Conservation (phyloP, 2,113 vertebrate genomes). For the Megaceryle torquata region DNA sequence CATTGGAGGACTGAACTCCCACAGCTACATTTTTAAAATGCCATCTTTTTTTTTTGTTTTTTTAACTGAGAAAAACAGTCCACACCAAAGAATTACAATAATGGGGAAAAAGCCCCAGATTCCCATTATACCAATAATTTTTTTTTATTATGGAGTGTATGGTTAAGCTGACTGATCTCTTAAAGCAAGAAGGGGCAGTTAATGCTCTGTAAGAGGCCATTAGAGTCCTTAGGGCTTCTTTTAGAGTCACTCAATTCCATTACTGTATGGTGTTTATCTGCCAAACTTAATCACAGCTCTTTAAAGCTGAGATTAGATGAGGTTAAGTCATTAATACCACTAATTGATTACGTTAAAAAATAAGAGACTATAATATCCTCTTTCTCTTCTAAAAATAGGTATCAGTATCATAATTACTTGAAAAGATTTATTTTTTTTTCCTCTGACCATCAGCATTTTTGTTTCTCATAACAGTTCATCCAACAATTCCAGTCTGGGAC, state of each 20-base stretch:
- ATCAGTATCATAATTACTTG: not conserved
- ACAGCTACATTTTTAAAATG: not conserved
- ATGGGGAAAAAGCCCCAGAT: not conserved
- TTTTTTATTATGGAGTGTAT: not conserved
- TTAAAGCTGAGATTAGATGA: not conserved
- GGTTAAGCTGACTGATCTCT: not conserved
- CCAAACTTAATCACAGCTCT: not conserved
- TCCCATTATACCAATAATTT: not conserved
- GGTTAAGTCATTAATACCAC: not conserved
- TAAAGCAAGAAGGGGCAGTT: not conserved
- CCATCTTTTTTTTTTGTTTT: not conserved
- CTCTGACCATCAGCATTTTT: not conserved
- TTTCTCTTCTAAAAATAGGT: not conserved
- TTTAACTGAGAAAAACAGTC: not conserved
- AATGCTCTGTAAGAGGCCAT: not conserved
- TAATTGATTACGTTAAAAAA: not conserved
- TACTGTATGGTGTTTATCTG: not conserved
- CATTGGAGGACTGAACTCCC: not conserved
- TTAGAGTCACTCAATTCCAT: not conserved
- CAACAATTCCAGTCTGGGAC: not conserved
- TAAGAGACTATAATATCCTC: not conserved
- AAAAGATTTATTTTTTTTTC: not conserved
- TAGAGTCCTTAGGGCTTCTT: not conserved
- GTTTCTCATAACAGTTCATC: not conserved
- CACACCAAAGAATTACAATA: not conserved